Evolutionary conservation across 2,113 vertebrate species (phyloP), one percentile per base, ranked within the genome.

Genomic region (Rhizomys pruinosus): DNA sequence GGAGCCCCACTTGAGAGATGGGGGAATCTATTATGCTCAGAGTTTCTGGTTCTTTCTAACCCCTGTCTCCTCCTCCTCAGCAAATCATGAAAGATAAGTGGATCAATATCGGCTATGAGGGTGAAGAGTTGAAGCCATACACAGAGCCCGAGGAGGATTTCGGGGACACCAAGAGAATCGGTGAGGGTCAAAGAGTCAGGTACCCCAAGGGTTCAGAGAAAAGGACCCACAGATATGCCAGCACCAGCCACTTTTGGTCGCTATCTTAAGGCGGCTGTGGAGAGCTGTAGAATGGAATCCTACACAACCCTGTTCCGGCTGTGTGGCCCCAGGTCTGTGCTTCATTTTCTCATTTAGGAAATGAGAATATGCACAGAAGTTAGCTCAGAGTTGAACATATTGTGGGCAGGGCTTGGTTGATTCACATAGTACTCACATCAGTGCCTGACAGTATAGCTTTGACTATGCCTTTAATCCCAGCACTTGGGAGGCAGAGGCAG

Each of bases 61-160:
- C 0, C n/a, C 20, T 3, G 5, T 82, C 84, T 72, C 23, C 59
- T 19, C 37, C 17, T 7, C 6, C 44, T 57, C 88, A 99, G 99
- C 99, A 99, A 99, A 99, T 99, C 97, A 99, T 99, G 99, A 99
- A 99, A 97, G 99, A 99, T 97, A 99, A 99, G 6, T 99, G 99
- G 99, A 99, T 99, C 61, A 99, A 99, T 64, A 98, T 99, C 0
- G 99, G 99, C 61, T 98, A 98, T 4, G 99, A 99, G 2, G 98
- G 98, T 0, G 98, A 99, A 0, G 99, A 99, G 88, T 95, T 99
- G 88, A 99, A 98, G 90, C 99, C 99, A 5, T 99, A 99, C 96
- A 91, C 97, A 0, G 99, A 99, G 84, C 99, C 99, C 0, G 98
- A 98, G 84, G 99, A 99, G 91, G 99, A 99, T 96, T 98, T 99